These are phyloP conservation scores for Diadumene lineata DNA, from an alignment of 92 coral and sea anemone species.

Conservation along the genomic window DNA sequence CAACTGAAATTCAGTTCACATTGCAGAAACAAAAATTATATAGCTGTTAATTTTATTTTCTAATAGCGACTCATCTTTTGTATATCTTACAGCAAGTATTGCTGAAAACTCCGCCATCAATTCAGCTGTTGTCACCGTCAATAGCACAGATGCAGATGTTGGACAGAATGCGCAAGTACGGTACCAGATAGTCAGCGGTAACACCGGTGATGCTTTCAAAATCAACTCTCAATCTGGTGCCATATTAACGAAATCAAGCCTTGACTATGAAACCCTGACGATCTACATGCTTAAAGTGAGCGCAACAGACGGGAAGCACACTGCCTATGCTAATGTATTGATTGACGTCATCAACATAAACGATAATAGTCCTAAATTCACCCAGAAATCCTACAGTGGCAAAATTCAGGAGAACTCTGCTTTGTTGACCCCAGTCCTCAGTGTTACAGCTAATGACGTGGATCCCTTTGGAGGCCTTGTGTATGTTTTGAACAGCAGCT, in stretches of 20 bases:
- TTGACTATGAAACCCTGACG: constrained; percentile 63
- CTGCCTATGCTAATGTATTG: constrained; percentile 30
- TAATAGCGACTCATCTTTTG: not conserved
- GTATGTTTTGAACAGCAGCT: constrained; percentile 49
- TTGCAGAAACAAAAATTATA: too few relatives aligned
- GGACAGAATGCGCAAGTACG: constrained; percentile 68
- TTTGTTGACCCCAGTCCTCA: constrained; percentile 43
- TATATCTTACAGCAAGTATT: constrained; percentile 41
- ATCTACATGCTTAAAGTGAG: constrained; percentile 55
- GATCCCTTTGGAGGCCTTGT: constrained; percentile 71
- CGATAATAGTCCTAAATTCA: constrained; percentile 72
- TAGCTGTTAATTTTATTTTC: not conserved
- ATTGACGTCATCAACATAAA: constrained; percentile 66
- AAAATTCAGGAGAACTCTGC: constrained; percentile 63
- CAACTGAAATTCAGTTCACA: too few relatives aligned
- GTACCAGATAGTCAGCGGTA: constrained; percentile 71
- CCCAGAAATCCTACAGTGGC: constrained; percentile 38
- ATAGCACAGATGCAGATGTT: constrained; percentile 68
- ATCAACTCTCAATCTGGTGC: constrained; percentile 61
- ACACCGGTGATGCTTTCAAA: constrained; percentile 49
- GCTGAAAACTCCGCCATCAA: constrained; percentile 54
- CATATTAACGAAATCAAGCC: constrained; percentile 48
- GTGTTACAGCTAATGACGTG: constrained; percentile 60
- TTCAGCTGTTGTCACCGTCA: constrained; percentile 58
- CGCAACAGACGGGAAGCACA: constrained; percentile 63